Base-by-base conservation (phyloP, 2,113 vertebrate species). In the Hippocampus mohnikei region DNA sequence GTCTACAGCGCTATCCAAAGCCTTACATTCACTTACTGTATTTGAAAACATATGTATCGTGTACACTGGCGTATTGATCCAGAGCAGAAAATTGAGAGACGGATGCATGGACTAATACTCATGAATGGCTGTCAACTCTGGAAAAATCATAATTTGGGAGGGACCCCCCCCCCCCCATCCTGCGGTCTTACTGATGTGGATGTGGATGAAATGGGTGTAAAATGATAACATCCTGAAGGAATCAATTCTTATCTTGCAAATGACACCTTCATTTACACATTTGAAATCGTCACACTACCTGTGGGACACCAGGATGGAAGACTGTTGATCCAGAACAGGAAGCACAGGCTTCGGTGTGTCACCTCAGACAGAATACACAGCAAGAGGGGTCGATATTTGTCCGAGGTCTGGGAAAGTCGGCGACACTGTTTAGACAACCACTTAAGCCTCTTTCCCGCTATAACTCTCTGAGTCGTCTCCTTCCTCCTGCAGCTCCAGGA, bases 371-470 rank as follows among this genome's bases (percentile, higher is more conserved):
- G 81, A 85, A 82, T 70, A 81, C 82, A 85, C 78, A 75, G 75
- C 62, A 74, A 72, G 67, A 74, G 29, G 58, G 73, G 53, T 44
- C 76, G 69, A 71, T 86, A 55, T 59, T 63, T 66, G 68, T 81
- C 60, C 41, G 46, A 67, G 69, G 76, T 37, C 65, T 83, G 81
- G 82, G 67, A 82, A 85, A 78, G 77, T 56, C 21, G 59, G 81
- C 79, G 86, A 88, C 86, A 87, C 68, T 89, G 85, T 91, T 91
- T 89, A 74, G 83, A 88, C 81, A 86, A 75, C 66, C 72, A 80
- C 71, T 79, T 70, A 84, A 86, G 59, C 77, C 78, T n/a, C 69
- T 67, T 89, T 88, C 82, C 89, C 71, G 70, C 77, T 73, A 68
- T 89, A 83, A 85, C 67, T 88, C 88, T 81, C 50, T 16, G 37